phyloP scores from a whole-genome alignment of 2,797 vertebrate genomes.

The Toxotes lorentzi region DNA sequence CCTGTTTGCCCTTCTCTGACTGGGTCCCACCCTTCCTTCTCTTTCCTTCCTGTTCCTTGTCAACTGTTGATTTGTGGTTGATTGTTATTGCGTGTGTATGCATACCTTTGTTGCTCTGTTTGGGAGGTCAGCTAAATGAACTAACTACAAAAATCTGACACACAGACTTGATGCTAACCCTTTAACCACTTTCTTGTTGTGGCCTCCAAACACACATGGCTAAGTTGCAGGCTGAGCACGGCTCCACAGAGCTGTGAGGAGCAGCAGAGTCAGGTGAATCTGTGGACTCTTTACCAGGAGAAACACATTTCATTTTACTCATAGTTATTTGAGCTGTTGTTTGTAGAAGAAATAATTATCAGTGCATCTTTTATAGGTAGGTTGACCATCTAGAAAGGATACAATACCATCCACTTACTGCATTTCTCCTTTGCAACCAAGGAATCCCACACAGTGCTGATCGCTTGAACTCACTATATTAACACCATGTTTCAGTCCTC shows the following conservation, averaged over 20 bases:
- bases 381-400: background rate
- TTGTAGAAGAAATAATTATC: background rate
- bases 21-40: constrained; percentile 23
- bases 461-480: background rate
- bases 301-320: background rate
- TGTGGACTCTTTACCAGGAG: background rate
- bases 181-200: background rate
- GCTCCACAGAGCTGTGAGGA: background rate
- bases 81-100: background rate
- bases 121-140: background rate
- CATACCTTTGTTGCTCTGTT: background rate
- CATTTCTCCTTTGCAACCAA: background rate
- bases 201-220: background rate
- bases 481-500: background rate
- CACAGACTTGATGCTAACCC: background rate
- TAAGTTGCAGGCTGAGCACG: background rate
- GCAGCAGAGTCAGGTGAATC: background rate
- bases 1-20: background rate
- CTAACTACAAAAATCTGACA: background rate
- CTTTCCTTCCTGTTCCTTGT: constrained; percentile 35
- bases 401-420: background rate
- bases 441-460: background rate
- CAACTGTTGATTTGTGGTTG: constrained; percentile 18
- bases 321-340: background rate
- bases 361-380: background rate